Base-by-base conservation (phyloP, 30 jellyfish, hydroid and myxozoan species). In the Hydra vulgaris region DNA sequence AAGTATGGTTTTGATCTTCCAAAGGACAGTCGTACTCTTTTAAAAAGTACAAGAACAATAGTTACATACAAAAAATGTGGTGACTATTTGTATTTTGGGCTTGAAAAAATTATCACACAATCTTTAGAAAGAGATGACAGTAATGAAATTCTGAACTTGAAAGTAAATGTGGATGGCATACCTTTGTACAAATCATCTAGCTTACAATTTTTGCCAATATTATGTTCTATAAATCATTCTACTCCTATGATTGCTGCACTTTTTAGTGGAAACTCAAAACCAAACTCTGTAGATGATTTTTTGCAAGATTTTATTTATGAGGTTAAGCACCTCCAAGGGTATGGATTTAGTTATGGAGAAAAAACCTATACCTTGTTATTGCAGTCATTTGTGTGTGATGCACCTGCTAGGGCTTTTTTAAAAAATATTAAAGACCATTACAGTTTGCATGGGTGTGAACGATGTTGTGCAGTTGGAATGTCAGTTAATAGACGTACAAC, bases 181-280 rank as follows among this genome's bases (percentile, higher is more conserved):
- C 61, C 61, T 40, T 40, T 40, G 61, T 40, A 40, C 61, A 40
- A 40, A 40, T 40, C 61, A 40, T 40, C 61, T 40, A 40, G 61
- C 61, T 40, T 40, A 40, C 61, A 40, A 40, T 40, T 40, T 40
- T 40, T 5, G 61, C 61, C 61, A 40, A 40, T 40, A 40, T 40
- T 40, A 40, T 40, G 61, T 40, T 40, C 61, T 40, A 40, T 40
- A 40, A 40, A 40, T 3, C 61, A 40, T 40, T 40, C 61, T 40
- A 40, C 61, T 26, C 52, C 61, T 53, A 26, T 74, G 54, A 27
- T 74, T 74, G 83, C 74, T 80, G 88, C 88, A 73, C 71, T 80
- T n/a, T 80, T 23, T 71, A 70, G 78, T 80, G 88, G 88, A 68
- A 80, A 19, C 7, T 70, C 83, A 19, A 80, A 80, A 70, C 88